Base-by-base conservation (phyloP, 2,888 invertebrate species). In the Pollenia labialis region DNA sequence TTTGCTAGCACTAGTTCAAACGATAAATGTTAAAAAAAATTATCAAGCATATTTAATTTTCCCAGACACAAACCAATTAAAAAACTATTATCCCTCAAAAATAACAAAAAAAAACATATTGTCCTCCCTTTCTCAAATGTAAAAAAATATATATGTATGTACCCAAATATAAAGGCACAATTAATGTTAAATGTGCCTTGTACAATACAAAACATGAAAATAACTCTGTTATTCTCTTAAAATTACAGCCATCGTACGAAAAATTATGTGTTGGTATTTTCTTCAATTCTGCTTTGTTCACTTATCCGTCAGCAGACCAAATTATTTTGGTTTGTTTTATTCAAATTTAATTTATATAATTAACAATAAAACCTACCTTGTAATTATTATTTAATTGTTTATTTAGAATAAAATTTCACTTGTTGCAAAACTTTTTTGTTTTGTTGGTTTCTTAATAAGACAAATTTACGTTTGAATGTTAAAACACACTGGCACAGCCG, bases 271-370 rank as follows among this genome's bases (percentile, higher is more conserved):
- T 32, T 71, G 72, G 46, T 46, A 42, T 79, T 68, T 66, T 81
- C 68, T 54, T 68, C 16, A n/a, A 56, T 82, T 86, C 8, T 23
- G 56, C 50, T 86, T 86, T 79, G 69, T 46, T 64, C 1, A 9
- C 10, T 23, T 66, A 64, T 86, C 83, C 82, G 79, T 11, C n/a
- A 82, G 82, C 79, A 86, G 79, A 86, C 79, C 58, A 80, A 60
- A 77, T 18, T 46, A 18, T 64, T 64, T n/a, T 23, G 14, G 12
- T 18, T 50, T 50, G 7, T 40, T 16, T 62, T 74, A 9, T 50
- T 16, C 9, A 6, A 16, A 10, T 60, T 18, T 42, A 42, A 50
- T 18, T 46, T 18, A 16, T 40, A 75, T 32, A 32, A 16, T 62
- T 11, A 11, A 2, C 12, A 11, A 46, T 23, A 23, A 52, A 60